Base-by-base conservation (phyloP, 1,140 invertebrate genomes). In the Tetragnatha versicolor region DNA sequence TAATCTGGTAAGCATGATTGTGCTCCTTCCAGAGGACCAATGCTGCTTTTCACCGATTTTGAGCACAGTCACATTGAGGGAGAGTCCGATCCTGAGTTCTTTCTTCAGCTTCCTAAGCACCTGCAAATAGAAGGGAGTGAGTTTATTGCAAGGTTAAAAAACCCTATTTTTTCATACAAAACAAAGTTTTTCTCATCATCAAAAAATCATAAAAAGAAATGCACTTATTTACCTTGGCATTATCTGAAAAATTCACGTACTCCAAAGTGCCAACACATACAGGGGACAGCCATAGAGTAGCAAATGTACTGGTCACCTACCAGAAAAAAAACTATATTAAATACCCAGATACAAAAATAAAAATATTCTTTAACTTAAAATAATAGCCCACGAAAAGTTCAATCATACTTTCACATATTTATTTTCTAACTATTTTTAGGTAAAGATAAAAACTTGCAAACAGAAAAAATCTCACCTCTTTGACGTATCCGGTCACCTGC, bases 291-390 rank as follows among this genome's bases (percentile, higher is more conserved):
- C 61, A 65, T 3, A 65, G 5, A 7, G 33, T 17, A 27, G 10
- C 35, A 33, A 37, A 42, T 25, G 10, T 42, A 45, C n/a, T n/a
- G n/a, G n/a, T 65, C 4, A 27, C 25, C 25, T 33, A 39, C 20
- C 61, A 42, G 25, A 65, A 65, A 65, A 2, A 58, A 47, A 47
- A n/a, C 45, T n/a, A n/a, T 47, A 12, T n/a, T n/a, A n/a, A n/a
- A n/a, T n/a, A n/a, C n/a, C n/a, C n/a, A n/a, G n/a, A n/a, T n/a
- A n/a, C n/a, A n/a, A n/a, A n/a, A n/a, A n/a, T n/a, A n/a, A n/a
- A n/a, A n/a, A n/a, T n/a, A n/a, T n/a, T n/a, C n/a, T n/a, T n/a
- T n/a, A n/a, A n/a, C n/a, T n/a, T n/a, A n/a, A n/a, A n/a, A n/a
- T n/a, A n/a, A n/a, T n/a, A n/a, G n/a, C n/a, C n/a, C n/a, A n/a